Evolutionary conservation across 1,140 invertebrate species (phyloP).

Genomic region (Samia ricini): DNA sequence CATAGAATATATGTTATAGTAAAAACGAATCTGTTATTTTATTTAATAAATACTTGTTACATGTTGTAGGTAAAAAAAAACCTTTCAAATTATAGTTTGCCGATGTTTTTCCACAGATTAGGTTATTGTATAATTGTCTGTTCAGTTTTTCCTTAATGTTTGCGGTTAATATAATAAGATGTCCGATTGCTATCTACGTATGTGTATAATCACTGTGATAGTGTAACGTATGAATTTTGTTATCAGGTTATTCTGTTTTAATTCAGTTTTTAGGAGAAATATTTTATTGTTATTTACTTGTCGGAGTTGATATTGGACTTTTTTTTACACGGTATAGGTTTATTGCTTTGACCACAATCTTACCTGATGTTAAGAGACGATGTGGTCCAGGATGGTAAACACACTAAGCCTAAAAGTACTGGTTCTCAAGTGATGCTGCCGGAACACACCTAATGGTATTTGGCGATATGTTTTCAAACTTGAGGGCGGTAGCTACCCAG

Average conservation of each 20-base stretch:
- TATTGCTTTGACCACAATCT: too few species aligned
- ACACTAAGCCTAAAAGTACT: too few species aligned
- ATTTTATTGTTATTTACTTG: background rate
- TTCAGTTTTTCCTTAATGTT: background rate
- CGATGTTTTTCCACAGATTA: background rate
- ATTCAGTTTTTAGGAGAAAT: background rate
- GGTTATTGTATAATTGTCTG: background rate
- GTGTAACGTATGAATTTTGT: background rate
- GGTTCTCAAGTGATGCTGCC: too few species aligned
- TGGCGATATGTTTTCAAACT: too few species aligned
- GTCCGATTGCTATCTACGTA: background rate
- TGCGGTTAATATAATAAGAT: background rate
- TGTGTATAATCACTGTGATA: background rate
- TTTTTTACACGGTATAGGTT: too few species aligned
- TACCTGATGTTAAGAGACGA: too few species aligned
- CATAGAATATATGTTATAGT: background rate
- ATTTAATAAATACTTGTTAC: constrained; percentile 2
- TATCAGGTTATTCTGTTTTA: background rate
- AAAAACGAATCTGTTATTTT: constrained; percentile 1
- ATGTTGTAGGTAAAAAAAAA: constrained; percentile 1
- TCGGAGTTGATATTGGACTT: too few species aligned
- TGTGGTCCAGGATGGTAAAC: too few species aligned
- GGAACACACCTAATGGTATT: too few species aligned
- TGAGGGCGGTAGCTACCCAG: too few species aligned
- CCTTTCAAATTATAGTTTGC: background rate